phyloP scores from a whole-genome alignment of 2,113 vertebrate genomes.

The Circaetus cinerascens region DNA sequence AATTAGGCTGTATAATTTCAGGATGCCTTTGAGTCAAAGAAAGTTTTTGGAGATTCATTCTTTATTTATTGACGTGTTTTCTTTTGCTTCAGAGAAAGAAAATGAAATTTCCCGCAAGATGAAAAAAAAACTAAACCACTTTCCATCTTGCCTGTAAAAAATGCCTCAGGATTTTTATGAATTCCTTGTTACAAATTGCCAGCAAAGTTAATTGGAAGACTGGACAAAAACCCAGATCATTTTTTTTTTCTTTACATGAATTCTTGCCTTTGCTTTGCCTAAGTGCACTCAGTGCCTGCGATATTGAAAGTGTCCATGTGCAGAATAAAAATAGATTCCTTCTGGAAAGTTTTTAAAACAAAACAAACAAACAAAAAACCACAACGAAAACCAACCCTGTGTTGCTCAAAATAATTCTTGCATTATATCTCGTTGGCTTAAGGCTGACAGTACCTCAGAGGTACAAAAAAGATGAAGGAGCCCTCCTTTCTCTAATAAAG shows the following conservation, averaged over 20 bases:
- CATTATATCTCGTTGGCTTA: neutral
- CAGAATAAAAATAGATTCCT: conserved; percentile 21
- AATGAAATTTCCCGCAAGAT: neutral
- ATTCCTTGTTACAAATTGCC: neutral
- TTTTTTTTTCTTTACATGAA: neutral
- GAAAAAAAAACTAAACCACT: neutral
- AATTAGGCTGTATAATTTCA: conserved; percentile 58
- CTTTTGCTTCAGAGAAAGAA: conserved; percentile 39
- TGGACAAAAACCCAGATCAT: neutral
- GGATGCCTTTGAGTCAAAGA: conserved; percentile 4
- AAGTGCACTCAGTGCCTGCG: neutral
- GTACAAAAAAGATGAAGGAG: neutral
- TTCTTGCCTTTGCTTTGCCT: conserved; percentile 9
- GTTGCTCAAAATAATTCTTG: neutral
- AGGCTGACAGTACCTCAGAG: neutral
- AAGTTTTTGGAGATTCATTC: neutral
- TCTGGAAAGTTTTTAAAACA: neutral
- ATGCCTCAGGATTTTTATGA: conserved; percentile 9
- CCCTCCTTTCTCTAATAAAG: neutral
- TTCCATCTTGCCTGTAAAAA: conserved; percentile 6
- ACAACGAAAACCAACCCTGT: neutral
- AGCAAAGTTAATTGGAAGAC: conserved; percentile 39
- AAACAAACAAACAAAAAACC: neutral
- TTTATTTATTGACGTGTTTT: conserved; percentile 30
- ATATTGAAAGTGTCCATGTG: neutral